A percentile compares a stretch with the other conserved stretches of the same genome.
Evolutionary conservation across 1,140 invertebrate species (phyloP).

Genomic region (Pseudomyrmex flavicornis): DNA sequence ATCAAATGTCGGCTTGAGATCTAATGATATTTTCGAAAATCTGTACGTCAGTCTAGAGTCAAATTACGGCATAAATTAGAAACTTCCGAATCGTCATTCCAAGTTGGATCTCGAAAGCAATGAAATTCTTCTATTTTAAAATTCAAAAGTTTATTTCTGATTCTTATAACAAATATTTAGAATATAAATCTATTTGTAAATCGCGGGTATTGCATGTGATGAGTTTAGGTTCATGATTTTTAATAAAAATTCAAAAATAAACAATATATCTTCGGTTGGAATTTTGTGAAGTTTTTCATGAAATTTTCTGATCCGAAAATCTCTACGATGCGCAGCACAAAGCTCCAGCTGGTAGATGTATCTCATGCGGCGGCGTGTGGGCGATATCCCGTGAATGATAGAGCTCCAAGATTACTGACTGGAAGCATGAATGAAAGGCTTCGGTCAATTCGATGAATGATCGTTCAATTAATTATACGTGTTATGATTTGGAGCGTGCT

Average conservation of each 20-base stretch:
- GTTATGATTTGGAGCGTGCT: constrained; percentile 21
- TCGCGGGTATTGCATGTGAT: too few relatives aligned
- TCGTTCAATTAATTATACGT: constrained; percentile 52
- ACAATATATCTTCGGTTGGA: not conserved
- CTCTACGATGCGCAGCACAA: not conserved
- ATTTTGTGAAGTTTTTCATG: not conserved
- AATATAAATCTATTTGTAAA: too few relatives aligned
- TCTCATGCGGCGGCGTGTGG: constrained; percentile 20
- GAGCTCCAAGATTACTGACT: constrained; percentile 40
- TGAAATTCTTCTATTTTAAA: too few relatives aligned
- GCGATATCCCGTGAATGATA: constrained; percentile 52
- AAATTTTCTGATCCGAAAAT: not conserved
- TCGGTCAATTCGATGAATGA: constrained; percentile 53
- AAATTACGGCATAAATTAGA: too few relatives aligned
- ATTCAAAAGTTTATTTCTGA: too few relatives aligned
- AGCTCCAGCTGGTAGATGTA: constrained; percentile 27
- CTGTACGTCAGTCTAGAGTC: too few relatives aligned
- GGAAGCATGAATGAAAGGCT: constrained; percentile 48
- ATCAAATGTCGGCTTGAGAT: not conserved
- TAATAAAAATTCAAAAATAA: too few relatives aligned
- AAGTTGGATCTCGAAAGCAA: too few relatives aligned
- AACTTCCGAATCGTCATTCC: too few relatives aligned
- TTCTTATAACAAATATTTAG: too few relatives aligned
- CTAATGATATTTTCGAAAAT: constrained; percentile 10
- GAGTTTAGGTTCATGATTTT: too few relatives aligned